Evolutionary conservation across 2,888 invertebrate species (phyloP).

Genomic region (Drosophila paranaensis): DNA sequence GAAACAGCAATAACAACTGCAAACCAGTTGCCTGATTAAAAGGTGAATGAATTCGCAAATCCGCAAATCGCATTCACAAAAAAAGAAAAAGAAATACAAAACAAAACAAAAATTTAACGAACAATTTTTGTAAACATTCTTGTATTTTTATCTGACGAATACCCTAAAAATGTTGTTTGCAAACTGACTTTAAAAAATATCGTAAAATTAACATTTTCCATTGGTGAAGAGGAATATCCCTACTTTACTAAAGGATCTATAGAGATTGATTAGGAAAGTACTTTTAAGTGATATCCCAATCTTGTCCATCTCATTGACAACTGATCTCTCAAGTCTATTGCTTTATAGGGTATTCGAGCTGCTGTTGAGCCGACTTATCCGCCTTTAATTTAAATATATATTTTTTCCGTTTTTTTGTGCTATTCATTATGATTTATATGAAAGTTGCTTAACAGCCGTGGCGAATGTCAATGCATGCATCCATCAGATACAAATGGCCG

Average conservation of each 20-base stretch:
- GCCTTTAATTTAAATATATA: neutral
- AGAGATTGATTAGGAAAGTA: too few species aligned
- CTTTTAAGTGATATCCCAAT: too few species aligned
- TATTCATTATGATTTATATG: conserved; percentile 58
- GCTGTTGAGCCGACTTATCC: neutral
- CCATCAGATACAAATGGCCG: conserved; percentile 55
- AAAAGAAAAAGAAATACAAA: neutral
- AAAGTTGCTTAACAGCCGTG: conserved; percentile 48
- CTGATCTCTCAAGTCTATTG: neutral
- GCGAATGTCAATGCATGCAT: conserved; percentile 72
- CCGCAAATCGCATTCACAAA: conserved; percentile 55
- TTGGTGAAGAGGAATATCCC: too few species aligned
- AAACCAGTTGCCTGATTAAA: conserved; percentile 74
- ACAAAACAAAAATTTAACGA: conserved; percentile 16
- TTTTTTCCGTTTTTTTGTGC: neutral
- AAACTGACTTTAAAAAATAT: neutral
- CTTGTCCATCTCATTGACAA: too few species aligned
- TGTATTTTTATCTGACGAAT: neutral
- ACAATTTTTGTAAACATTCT: conserved; percentile 23
- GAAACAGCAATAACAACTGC: conserved; percentile 21
- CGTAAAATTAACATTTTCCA: too few species aligned
- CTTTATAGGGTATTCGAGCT: conserved; percentile 17
- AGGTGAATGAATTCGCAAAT: conserved; percentile 73
- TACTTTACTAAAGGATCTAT: too few species aligned
- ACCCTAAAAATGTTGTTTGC: neutral